Evolutionary conservation across 2,797 vertebrate species (phyloP).

Genomic region (Falco biarmicus): DNA sequence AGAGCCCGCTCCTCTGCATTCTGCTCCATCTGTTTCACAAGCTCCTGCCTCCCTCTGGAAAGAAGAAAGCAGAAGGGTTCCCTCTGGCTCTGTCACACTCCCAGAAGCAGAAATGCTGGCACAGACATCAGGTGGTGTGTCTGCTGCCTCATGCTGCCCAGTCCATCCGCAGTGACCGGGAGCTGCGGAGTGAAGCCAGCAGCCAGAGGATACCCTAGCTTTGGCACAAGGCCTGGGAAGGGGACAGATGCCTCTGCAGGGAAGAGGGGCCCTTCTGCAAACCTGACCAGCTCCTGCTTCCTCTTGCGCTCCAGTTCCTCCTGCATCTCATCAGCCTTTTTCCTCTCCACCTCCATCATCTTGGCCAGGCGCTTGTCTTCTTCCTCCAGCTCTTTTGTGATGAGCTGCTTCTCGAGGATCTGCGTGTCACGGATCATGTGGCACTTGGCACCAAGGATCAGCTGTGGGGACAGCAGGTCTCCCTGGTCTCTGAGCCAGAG

Average conservation of each 20-base stretch:
- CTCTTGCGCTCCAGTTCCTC: constrained; percentile 78
- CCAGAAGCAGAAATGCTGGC: rapidly evolving
- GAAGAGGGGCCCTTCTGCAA: not conserved
- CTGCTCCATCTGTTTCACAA: constrained; percentile 84
- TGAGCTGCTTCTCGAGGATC: constrained; percentile 86
- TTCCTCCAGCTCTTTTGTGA: constrained; percentile 77
- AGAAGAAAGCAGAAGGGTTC: not conserved
- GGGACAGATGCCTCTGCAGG: rapidly evolving
- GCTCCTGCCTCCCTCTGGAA: constrained; percentile 82
- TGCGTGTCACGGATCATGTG: constrained; percentile 88
- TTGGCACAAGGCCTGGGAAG: not conserved
- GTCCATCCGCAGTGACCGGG: rapidly evolving
- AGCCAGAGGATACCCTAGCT: not conserved
- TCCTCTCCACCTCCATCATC: constrained; percentile 89
- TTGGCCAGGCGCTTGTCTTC: constrained; percentile 86
- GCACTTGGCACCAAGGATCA: constrained; percentile 87
- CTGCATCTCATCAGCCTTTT: constrained; percentile 77
- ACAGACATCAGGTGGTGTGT: rapidly evolving
- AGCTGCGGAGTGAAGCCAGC: not conserved
- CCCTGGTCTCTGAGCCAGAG: not conserved
- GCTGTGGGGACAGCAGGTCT: constrained; percentile 59
- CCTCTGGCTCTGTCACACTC: rapidly evolving
- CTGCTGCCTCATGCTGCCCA: not conserved
- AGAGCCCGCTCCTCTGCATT: constrained; percentile 79
- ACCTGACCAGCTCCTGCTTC: constrained; percentile 84